phyloP scores from a whole-genome alignment of 2,113 vertebrate genomes.

The Eidolon helvum region DNA sequence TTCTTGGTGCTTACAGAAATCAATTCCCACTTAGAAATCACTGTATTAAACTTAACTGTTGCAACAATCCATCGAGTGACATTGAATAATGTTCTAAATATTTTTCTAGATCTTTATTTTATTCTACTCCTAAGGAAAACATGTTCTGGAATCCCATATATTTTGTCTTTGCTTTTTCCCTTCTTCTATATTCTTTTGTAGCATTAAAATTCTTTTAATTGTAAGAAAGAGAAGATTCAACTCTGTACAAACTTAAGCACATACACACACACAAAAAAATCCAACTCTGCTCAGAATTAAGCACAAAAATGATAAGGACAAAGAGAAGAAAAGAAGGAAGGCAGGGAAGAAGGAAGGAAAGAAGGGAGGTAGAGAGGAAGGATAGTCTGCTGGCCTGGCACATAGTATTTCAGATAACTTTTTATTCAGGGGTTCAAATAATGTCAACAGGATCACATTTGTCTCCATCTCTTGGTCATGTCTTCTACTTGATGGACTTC shows the following conservation, averaged over 20 bases:
- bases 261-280: not conserved
- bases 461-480: not conserved
- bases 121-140: slow-evolving; percentile 11
- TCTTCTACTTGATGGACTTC: not conserved
- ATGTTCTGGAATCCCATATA: not conserved
- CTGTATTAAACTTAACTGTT: not conserved
- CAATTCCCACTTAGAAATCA: not conserved
- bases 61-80: not conserved
- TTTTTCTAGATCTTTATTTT: slow-evolving; percentile 14
- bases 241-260: not conserved
- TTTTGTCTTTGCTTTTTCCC: not conserved
- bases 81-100: not conserved
- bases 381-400: too few species aligned
- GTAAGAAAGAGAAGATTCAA: not conserved
- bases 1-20: not conserved
- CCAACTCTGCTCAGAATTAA: not conserved
- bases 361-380: too few species aligned
- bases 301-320: not conserved
- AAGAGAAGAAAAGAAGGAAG: too few species aligned
- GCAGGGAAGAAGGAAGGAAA: rapidly evolving
- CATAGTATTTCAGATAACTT: not conserved
- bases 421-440: not conserved
- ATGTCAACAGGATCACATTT: not conserved
- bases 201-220: not conserved
- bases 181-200: not conserved